phyloP scores from a whole-genome alignment of 1,140 invertebrate genomes.

The Drosophila dunni region DNA sequence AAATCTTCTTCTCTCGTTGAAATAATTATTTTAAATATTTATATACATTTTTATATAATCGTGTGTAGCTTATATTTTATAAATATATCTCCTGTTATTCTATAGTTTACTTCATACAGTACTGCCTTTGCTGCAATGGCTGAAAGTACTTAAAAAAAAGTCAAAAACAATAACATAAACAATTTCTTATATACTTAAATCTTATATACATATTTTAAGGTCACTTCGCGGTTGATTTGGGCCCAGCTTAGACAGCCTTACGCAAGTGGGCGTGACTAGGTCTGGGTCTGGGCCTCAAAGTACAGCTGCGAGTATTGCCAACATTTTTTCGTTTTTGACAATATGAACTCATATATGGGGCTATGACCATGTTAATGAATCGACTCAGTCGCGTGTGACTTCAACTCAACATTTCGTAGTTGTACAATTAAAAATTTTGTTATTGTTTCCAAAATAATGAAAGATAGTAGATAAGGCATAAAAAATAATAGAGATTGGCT shows the following conservation, averaged over 20 bases:
- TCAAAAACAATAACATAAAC: slow-evolving; percentile 44
- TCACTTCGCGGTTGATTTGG: slow-evolving; percentile 59
- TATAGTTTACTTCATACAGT: slow-evolving; percentile 1
- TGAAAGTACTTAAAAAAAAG: slow-evolving; percentile 26
- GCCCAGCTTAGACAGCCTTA: slow-evolving; percentile 35
- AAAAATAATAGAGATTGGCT: slow-evolving; percentile 41
- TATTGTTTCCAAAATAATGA: slow-evolving; percentile 35
- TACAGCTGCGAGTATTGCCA: slow-evolving; percentile 27
- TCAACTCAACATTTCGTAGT: slow-evolving; percentile 53
- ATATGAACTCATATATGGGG: slow-evolving; percentile 41
- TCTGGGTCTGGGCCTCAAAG: slow-evolving; percentile 25
- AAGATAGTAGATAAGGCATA: slow-evolving; percentile 26
- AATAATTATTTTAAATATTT: background rate
- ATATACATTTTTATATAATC: slow-evolving; percentile 11
- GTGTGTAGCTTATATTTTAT: slow-evolving; percentile 27
- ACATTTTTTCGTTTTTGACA: slow-evolving; percentile 14
- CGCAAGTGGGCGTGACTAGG: slow-evolving; percentile 51
- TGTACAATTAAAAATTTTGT: slow-evolving; percentile 65
- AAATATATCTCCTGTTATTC: slow-evolving; percentile 10
- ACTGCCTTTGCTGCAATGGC: slow-evolving; percentile 15
- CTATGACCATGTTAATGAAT: slow-evolving; percentile 59
- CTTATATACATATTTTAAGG: slow-evolving; percentile 53
- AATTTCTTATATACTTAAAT: slow-evolving; percentile 4
- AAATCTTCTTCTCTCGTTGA: background rate
- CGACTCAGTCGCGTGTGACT: slow-evolving; percentile 71